Conservation (phyloP, 2,113 vertebrate species). For the Trachemys scripta region DNA sequence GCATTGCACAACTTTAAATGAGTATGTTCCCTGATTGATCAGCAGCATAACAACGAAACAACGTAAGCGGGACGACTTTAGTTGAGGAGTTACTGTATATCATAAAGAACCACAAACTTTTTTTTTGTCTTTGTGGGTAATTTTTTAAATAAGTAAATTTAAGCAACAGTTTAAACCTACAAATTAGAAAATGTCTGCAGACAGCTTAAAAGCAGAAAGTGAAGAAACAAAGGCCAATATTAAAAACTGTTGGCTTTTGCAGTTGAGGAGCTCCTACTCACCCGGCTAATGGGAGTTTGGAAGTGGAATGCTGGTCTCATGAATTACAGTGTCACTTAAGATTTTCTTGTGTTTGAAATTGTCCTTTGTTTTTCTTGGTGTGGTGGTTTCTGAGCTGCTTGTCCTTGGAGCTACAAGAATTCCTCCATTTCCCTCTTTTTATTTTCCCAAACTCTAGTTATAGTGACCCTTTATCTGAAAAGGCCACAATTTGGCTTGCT, state of each 20-base stretch:
- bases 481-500: background rate
- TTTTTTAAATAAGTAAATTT: background rate
- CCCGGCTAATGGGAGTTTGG: background rate
- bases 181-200: background rate
- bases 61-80: no score
- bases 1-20: no score
- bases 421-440: background rate
- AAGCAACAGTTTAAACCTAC: background rate
- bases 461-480: background rate
- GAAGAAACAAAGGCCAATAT: background rate
- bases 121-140: background rate
- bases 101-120: background rate
- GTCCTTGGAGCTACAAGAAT: background rate
- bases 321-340: background rate
- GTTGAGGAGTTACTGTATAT: background rate
- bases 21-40: no score
- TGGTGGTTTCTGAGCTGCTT: background rate
- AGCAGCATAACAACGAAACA: no score
- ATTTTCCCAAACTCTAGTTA: background rate
- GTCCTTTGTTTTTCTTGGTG: background rate
- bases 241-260: background rate
- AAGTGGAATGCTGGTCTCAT: background rate
- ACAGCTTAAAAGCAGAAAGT: background rate
- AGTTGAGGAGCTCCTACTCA: background rate
- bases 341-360: background rate